Evolutionary conservation across 2,113 vertebrate species (phyloP), one percentile per base, ranked within the genome.

Genomic region (Ardeotis arabs): DNA sequence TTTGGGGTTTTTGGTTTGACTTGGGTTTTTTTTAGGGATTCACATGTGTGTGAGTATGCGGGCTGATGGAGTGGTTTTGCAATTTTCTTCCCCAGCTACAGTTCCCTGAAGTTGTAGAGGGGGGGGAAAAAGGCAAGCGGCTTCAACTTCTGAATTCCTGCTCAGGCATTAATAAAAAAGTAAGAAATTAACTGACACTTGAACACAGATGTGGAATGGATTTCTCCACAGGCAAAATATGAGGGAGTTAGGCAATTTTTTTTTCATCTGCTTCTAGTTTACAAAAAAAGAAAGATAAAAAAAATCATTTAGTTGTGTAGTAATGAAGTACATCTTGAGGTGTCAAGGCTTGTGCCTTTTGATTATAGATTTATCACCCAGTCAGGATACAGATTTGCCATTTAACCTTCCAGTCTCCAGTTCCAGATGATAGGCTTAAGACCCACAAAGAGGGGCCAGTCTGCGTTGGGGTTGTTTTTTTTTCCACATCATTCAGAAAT

Each of bases 361-460:
- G 94, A 98, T 98, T 98, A 96, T 84, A 97, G 97, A 98, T 98
- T 98, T 98, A 98, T 98, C 98, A 97, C 96, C 94, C 95, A 92
- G 95, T 93, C 96, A 92, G 97, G 97, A 96, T 97, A 84, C 95
- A 96, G 95, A 90, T 94, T 96, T 96, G 97, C 97, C 96, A 94
- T 98, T 98, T 98, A 97, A 98, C 98, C 98, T 98, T 95, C 94
- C 87, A 56, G 55, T 94, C 93, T 96, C 90, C 91, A 90, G 58
- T 96, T 97, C 97, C 97, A 98, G 96, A 97, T 97, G 97, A 98
- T 72, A 94, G 88, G 69, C 74, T 94, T 91, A 97, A 95, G 95
- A 92, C 86, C 90, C 83, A 89, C 81, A 94, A 95, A 96, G 77
- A 92, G 87, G 84, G 87, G 82, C 91, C 92, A 97, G 91, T 95